These are phyloP conservation scores for Coptotermes formosanus DNA, from an alignment of 1,140 invertebrate genomes.

Conservation along the genomic window DNA sequence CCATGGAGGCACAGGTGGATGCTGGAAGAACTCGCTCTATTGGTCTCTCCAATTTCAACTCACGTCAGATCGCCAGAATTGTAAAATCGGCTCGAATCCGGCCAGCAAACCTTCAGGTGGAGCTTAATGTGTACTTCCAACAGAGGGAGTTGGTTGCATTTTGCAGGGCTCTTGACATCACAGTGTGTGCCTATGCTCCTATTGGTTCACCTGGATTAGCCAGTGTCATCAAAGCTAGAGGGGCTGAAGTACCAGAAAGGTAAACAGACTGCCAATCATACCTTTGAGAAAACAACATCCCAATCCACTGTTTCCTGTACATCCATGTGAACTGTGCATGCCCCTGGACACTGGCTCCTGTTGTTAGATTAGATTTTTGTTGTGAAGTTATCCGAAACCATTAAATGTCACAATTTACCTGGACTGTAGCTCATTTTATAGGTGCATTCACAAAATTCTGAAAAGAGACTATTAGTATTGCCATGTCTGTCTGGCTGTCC, in stretches of 20 bases:
- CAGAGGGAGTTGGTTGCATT: conserved; percentile 63
- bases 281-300: background rate
- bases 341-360: background rate
- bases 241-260: background rate
- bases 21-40: conserved; percentile 56
- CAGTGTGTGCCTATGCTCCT: conserved; percentile 80
- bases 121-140: conserved; percentile 63
- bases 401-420: background rate
- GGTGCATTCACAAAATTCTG: too few species aligned
- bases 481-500: too few species aligned
- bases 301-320: background rate
- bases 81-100: conserved; percentile 36
- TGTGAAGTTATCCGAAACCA: background rate
- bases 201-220: conserved; percentile 65
- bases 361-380: background rate
- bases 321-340: background rate
- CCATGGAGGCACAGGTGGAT: conserved; percentile 71
- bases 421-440: background rate
- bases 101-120: conserved; percentile 47
- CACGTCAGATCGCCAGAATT: conserved; percentile 41
- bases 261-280: background rate
- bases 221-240: background rate
- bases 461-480: too few species aligned
- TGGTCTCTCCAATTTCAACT: conserved; percentile 47
- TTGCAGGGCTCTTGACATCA: conserved; percentile 68